Percentiles rank a stretch among this genome's conserved stretches.
Evolutionary conservation across 37 sponge, comb jelly and placozoan genomes (phyloP).

Genomic region (Cladorhizidae sp.): DNA sequence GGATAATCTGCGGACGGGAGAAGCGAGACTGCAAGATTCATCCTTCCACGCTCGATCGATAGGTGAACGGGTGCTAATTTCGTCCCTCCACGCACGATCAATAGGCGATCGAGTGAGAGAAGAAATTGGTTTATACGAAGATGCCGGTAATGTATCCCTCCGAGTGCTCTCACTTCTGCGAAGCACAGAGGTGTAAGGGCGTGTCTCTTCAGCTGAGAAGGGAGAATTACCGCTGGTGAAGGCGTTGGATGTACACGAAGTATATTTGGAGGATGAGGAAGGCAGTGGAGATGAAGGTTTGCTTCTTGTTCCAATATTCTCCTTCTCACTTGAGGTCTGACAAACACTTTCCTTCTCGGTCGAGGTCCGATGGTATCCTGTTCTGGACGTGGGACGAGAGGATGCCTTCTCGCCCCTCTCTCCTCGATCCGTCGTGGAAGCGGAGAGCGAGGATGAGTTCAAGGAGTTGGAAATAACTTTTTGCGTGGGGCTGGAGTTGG

Average conservation of each 20-base stretch:
- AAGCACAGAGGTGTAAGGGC: background rate
- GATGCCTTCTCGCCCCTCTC: too few relatives aligned
- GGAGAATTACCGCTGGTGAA: conserved; percentile 5
- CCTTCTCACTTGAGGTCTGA: background rate
- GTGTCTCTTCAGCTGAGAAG: background rate
- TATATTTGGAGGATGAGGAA: background rate
- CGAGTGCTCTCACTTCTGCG: background rate
- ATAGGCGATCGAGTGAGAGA: conserved; percentile 7
- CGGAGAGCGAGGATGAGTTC: background rate
- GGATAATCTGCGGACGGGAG: background rate
- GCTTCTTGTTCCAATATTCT: background rate
- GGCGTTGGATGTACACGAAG: background rate
- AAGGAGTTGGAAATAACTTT: background rate
- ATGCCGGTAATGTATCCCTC: background rate
- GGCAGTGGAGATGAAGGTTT: background rate
- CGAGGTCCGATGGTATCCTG: background rate
- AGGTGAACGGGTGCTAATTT: background rate
- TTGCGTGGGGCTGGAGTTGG: background rate
- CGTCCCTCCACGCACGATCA: background rate
- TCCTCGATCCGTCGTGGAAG: too few relatives aligned
- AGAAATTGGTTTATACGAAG: background rate
- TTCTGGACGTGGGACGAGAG: too few relatives aligned
- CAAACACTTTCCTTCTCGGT: background rate
- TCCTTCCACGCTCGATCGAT: background rate
- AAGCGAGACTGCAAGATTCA: background rate